Percentiles rank a stretch among this genome's conserved stretches.
phyloP scores from a whole-genome alignment of 2,113 vertebrate species.

The Psephotus haematonotus region DNA sequence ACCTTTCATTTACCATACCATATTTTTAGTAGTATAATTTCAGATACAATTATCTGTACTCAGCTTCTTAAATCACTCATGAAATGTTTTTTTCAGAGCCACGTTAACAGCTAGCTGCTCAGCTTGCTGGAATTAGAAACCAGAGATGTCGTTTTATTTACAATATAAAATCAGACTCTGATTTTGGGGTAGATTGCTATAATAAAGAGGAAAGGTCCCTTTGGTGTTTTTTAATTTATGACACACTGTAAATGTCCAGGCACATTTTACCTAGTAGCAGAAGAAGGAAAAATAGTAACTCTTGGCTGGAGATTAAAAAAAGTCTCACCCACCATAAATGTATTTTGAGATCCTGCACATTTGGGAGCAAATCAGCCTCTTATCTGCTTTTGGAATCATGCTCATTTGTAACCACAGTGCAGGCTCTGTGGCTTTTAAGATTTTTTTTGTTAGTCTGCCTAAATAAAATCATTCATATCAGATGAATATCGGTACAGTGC shows the following conservation, averaged over 20 bases:
- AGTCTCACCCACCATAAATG: neutral
- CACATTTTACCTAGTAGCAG: constrained; percentile 38
- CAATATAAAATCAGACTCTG: constrained; percentile 33
- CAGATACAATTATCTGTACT: constrained; percentile 12
- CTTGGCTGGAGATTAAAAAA: constrained; percentile 45
- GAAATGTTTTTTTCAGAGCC: constrained; percentile 19
- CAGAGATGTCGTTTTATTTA: constrained; percentile 58
- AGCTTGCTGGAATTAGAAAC: constrained; percentile 29
- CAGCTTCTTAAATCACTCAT: neutral
- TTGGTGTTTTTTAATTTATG: constrained; percentile 52
- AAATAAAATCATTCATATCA: constrained; percentile 24
- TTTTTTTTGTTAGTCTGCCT: neutral
- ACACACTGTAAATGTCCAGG: constrained; percentile 11
- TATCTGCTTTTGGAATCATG: constrained; percentile 30
- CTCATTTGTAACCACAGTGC: constrained; percentile 12
- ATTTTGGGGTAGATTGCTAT: constrained; percentile 31
- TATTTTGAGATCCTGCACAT: constrained; percentile 18
- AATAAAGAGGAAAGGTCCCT: constrained; percentile 31
- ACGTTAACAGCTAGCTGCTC: constrained; percentile 34
- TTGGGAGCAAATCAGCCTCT: constrained; percentile 24
- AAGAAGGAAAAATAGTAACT: constrained; percentile 22
- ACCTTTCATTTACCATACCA: neutral
- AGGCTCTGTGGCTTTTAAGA: neutral
- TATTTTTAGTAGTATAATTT: constrained; percentile 32
- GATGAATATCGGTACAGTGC: constrained; percentile 14